These are phyloP conservation scores for Pycnomerus fuliginosus DNA, from an alignment of 2,888 invertebrate genomes.

Conservation along the genomic window DNA sequence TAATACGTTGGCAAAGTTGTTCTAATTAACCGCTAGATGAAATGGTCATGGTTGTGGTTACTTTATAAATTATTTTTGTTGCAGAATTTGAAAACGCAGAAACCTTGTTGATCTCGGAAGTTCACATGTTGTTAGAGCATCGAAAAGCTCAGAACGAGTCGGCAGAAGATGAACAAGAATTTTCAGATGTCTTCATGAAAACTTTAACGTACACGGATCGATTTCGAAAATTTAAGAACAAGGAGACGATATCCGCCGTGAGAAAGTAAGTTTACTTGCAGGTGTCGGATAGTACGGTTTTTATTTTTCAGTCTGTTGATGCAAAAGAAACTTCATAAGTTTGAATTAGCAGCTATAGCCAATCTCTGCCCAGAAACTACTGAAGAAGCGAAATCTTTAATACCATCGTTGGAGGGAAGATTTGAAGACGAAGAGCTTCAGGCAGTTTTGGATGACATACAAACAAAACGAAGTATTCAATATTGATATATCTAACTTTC, in stretches of 20 bases:
- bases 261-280: conserved; percentile 68
- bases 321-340: conserved; percentile 96
- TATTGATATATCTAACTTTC: conserved; percentile 60
- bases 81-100: conserved; percentile 98
- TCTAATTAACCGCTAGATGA: neutral
- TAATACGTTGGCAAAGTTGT: conserved; percentile 2
- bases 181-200: conserved; percentile 98
- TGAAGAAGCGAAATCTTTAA: conserved; percentile 96
- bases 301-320: conserved; percentile 72
- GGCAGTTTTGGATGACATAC: conserved; percentile 94
- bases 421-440: conserved; percentile 98
- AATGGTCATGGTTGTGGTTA: neutral
- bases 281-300: conserved; percentile 4
- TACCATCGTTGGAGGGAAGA: conserved; percentile 94
- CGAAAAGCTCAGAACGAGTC: conserved; percentile 97
- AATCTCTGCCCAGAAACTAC: conserved; percentile 99
- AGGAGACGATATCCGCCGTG: conserved; percentile 95
- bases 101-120: conserved; percentile 93
- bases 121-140: conserved; percentile 94
- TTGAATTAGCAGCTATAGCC: conserved; percentile 95
- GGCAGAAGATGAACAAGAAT: conserved; percentile 97
- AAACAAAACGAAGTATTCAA: conserved; percentile 97
- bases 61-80: conserved; percentile 20
- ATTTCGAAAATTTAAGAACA: conserved; percentile 96
- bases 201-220: conserved; percentile 94